phyloP scores from a whole-genome alignment of 2,113 vertebrate genomes.

The Ploceus nigricollis region DNA sequence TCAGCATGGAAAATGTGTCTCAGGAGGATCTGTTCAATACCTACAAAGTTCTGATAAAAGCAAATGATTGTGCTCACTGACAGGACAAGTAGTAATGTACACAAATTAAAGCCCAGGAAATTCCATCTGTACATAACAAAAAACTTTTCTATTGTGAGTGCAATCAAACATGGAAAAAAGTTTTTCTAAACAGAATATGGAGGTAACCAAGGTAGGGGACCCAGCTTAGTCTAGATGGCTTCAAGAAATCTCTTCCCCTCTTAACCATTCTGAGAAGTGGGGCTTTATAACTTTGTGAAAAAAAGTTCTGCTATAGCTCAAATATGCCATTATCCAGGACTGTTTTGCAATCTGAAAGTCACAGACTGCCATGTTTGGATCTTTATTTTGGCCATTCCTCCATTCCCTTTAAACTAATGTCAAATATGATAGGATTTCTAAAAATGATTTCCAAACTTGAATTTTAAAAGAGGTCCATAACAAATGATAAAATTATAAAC shows the following conservation, averaged over 20 bases:
- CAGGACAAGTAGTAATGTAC: accelerated
- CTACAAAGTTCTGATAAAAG: background rate
- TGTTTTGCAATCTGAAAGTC: background rate
- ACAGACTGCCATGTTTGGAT: background rate
- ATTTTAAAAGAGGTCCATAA: background rate
- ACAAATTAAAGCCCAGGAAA: background rate
- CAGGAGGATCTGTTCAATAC: background rate
- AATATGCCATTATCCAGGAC: background rate
- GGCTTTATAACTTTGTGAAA: background rate
- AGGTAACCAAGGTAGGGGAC: background rate
- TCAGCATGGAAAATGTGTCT: background rate
- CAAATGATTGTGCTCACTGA: background rate
- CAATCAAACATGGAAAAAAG: background rate
- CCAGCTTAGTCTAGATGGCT: background rate
- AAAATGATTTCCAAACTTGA: background rate
- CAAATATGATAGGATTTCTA: background rate
- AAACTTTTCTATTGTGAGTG: background rate
- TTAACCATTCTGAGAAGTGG: background rate
- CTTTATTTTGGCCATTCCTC: background rate
- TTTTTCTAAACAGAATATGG: background rate
- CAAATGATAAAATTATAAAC: background rate
- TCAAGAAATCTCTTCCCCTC: background rate
- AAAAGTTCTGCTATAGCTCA: background rate
- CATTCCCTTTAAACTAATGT: background rate
- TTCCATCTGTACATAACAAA: background rate